These are phyloP conservation scores for Campoplex nolae DNA, from an alignment of 2,888 invertebrate genomes.

Conservation along the genomic window DNA sequence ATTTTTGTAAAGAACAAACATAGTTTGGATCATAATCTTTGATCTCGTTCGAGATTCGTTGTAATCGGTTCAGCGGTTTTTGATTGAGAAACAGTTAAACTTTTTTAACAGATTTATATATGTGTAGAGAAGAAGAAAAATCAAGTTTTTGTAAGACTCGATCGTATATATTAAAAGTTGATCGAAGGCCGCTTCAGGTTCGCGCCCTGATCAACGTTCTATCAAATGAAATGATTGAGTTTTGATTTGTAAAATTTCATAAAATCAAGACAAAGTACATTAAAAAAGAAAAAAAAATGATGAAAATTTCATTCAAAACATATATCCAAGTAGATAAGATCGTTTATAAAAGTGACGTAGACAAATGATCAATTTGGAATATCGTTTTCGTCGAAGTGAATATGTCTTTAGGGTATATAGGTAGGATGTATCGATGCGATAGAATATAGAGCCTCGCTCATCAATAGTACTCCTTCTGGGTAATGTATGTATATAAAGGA, in stretches of 20 bases:
- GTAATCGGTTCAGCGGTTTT: no score
- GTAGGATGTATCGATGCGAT: constrained; percentile 34
- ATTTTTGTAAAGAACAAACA: no score
- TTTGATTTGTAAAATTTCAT: neutral
- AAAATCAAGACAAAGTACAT: neutral
- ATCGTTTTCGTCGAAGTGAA: constrained; percentile 24
- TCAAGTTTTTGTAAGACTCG: no score
- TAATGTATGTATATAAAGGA: constrained; percentile 29
- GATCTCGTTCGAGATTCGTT: no score
- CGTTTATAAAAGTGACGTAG: neutral
- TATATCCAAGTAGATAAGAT: neutral
- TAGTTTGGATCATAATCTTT: no score
- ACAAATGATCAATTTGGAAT: constrained; percentile 25
- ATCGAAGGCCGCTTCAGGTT: no score
- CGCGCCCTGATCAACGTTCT: no score
- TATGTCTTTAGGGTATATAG: constrained; percentile 1
- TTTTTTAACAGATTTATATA: no score
- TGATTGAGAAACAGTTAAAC: no score
- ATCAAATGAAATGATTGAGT: neutral
- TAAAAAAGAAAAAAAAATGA: neutral
- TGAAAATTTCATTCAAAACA: no score
- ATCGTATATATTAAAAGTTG: no score
- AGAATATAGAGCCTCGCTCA: constrained; percentile 13
- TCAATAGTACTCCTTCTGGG: constrained; percentile 19
- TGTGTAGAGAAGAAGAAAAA: no score